phyloP scores from a whole-genome alignment of 2,113 vertebrate species.

The Elaphurus davidianus region DNA sequence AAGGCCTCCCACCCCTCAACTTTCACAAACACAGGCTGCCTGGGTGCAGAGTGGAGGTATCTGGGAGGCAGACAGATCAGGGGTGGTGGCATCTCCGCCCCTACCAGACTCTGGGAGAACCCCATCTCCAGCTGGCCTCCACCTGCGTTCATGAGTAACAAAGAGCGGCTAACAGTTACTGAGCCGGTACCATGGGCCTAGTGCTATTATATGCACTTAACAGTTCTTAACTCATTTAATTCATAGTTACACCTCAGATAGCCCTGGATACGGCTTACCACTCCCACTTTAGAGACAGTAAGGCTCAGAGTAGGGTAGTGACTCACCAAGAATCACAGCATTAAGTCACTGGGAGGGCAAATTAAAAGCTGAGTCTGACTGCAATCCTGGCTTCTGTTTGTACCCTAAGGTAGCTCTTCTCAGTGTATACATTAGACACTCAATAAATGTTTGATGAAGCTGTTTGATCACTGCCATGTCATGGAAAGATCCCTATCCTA shows the following conservation, averaged over 20 bases:
- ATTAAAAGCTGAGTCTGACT: not conserved
- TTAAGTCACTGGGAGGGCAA: not conserved
- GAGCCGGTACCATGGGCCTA: not conserved
- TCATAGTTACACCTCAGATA: slow-evolving; percentile 7
- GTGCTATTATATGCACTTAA: not conserved
- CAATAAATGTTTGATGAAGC: slow-evolving; percentile 70
- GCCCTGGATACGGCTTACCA: not conserved
- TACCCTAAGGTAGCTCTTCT: slow-evolving; percentile 14
- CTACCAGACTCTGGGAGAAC: not conserved
- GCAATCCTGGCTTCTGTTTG: slow-evolving; percentile 20
- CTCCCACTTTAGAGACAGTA: not conserved
- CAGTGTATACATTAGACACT: slow-evolving; percentile 40
- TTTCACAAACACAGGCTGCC: not conserved
- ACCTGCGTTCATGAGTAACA: not conserved
- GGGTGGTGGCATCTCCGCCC: not conserved
- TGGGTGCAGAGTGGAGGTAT: not conserved
- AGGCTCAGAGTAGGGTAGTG: not conserved
- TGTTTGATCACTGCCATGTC: slow-evolving; percentile 38
- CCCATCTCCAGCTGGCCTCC: not conserved
- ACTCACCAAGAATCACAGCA: not conserved
- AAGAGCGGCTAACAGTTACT: not conserved
- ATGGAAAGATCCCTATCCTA: slow-evolving; percentile 54
- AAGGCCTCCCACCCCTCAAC: not conserved
- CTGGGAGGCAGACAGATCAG: not conserved
- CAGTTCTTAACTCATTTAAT: slow-evolving; percentile 17